phyloP scores from a whole-genome alignment of 2,888 invertebrate genomes.

The Nesidiocoris tenuis region DNA sequence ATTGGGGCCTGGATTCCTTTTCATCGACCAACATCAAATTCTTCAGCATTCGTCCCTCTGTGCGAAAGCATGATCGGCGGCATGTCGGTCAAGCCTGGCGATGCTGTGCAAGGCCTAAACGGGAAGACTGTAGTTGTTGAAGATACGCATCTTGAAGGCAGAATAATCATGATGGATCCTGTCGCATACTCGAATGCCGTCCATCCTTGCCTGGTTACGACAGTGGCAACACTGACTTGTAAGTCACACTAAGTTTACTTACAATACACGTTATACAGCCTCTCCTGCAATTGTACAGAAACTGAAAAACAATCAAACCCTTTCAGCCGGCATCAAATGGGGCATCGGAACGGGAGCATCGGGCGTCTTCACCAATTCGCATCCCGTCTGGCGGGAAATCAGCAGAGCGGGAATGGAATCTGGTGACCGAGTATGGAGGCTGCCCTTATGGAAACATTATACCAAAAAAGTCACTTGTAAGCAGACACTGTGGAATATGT shows the following conservation, averaged over 20 bases:
- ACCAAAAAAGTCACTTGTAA: constrained; percentile 43
- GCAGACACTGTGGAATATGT: no score
- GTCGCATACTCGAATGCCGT: constrained; percentile 34
- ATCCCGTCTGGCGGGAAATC: constrained; percentile 46
- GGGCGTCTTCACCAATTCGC: constrained; percentile 44
- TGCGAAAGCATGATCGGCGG: constrained; percentile 46
- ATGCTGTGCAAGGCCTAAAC: constrained; percentile 41
- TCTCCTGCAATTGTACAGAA: neutral
- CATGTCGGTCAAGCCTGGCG: constrained; percentile 44
- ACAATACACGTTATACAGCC: neutral
- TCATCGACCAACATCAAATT: no score
- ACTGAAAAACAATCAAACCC: neutral
- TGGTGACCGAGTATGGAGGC: constrained; percentile 47
- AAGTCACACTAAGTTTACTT: neutral
- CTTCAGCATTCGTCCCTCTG: constrained; percentile 42
- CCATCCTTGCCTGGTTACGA: constrained; percentile 43
- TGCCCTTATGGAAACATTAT: constrained; percentile 47
- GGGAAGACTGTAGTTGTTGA: constrained; percentile 46
- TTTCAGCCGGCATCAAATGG: constrained; percentile 42
- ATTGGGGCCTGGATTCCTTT: no score
- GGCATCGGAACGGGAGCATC: constrained; percentile 42
- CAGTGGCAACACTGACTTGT: constrained; percentile 44
- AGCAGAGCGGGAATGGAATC: constrained; percentile 41
- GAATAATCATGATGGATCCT: constrained; percentile 45
- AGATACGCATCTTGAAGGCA: constrained; percentile 46